A percentile compares a stretch with the other conserved stretches of the same genome.
phyloP scores from a whole-genome alignment of 2,888 invertebrate species.

The Diploptera punctata region DNA sequence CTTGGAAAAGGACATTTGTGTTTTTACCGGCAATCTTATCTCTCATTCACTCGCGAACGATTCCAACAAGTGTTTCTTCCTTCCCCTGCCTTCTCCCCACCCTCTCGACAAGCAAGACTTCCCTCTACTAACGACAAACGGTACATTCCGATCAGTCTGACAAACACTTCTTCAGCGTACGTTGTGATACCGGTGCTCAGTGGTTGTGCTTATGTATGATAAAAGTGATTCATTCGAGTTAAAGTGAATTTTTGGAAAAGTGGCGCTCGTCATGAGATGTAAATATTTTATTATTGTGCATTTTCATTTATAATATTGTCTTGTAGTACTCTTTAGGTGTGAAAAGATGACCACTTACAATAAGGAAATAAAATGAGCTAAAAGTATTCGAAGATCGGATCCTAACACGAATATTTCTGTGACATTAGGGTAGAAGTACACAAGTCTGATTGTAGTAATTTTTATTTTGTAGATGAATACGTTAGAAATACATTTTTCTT shows the following conservation, averaged over 20 bases:
- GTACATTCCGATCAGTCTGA: constrained; percentile 15
- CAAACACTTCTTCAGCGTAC: not conserved
- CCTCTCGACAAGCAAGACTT: not conserved
- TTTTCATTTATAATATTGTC: too few relatives aligned
- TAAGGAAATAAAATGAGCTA: too few relatives aligned
- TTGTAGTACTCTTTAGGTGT: too few relatives aligned
- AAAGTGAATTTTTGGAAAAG: not conserved
- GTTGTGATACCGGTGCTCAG: too few relatives aligned
- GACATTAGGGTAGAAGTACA: too few relatives aligned
- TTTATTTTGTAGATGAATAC: too few relatives aligned
- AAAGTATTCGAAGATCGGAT: too few relatives aligned
- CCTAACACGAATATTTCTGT: too few relatives aligned
- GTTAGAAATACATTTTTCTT: too few relatives aligned
- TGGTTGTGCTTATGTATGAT: not conserved
- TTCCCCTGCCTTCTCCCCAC: not conserved
- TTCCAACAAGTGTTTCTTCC: constrained; percentile 5
- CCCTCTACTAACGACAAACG: not conserved
- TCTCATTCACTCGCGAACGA: not conserved
- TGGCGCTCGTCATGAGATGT: constrained; percentile 8
- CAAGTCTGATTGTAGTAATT: too few relatives aligned
- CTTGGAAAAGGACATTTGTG: not conserved
- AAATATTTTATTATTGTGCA: not conserved
- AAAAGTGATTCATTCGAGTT: not conserved
- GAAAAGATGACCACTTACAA: too few relatives aligned
- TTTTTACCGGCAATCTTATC: constrained; percentile 11